These are phyloP conservation scores for Parnassius smintheus DNA, from an alignment of 2,888 invertebrate species.

Conservation along the genomic window DNA sequence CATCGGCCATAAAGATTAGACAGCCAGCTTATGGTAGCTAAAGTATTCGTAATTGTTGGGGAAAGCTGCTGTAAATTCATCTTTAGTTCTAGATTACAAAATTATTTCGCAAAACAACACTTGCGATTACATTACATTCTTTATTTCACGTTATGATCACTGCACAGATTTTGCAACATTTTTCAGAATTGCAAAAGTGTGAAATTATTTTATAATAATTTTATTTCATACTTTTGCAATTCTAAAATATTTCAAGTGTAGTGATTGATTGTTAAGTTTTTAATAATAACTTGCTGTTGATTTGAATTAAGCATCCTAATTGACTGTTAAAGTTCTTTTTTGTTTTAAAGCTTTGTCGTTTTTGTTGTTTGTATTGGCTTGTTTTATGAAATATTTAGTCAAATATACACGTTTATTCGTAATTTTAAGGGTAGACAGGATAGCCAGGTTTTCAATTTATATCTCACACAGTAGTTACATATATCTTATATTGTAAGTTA, in stretches of 20 bases:
- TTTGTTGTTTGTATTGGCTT: slow-evolving; percentile 60
- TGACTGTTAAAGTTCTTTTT: slow-evolving; percentile 65
- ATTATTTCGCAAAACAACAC: slow-evolving; percentile 41
- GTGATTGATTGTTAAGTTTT: slow-evolving; percentile 70
- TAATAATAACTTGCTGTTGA: slow-evolving; percentile 72
- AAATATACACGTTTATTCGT: slow-evolving; percentile 77
- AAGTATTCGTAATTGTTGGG: too few relatives aligned
- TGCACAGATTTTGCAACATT: slow-evolving; percentile 33
- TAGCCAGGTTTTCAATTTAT: slow-evolving; percentile 80
- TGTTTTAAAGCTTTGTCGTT: slow-evolving; percentile 63
- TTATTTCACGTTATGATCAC: slow-evolving; percentile 56
- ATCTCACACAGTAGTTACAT: slow-evolving; percentile 67
- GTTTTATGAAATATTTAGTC: slow-evolving; percentile 66
- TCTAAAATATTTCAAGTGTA: slow-evolving; percentile 23
- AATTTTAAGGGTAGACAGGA: slow-evolving; percentile 76
- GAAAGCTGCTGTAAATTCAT: slow-evolving; percentile 5
- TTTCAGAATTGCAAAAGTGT: neutral
- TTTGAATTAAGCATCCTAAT: slow-evolving; percentile 77
- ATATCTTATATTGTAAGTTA: slow-evolving; percentile 69
- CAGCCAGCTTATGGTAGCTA: too few relatives aligned
- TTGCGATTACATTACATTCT: slow-evolving; percentile 78
- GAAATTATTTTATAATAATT: too few relatives aligned
- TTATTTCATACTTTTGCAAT: slow-evolving; percentile 26
- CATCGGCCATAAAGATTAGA: neutral
- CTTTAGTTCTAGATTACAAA: slow-evolving; percentile 5